Conservation (phyloP, 2,797 vertebrate genomes). For the Myoxocephalus aenaeus region DNA sequence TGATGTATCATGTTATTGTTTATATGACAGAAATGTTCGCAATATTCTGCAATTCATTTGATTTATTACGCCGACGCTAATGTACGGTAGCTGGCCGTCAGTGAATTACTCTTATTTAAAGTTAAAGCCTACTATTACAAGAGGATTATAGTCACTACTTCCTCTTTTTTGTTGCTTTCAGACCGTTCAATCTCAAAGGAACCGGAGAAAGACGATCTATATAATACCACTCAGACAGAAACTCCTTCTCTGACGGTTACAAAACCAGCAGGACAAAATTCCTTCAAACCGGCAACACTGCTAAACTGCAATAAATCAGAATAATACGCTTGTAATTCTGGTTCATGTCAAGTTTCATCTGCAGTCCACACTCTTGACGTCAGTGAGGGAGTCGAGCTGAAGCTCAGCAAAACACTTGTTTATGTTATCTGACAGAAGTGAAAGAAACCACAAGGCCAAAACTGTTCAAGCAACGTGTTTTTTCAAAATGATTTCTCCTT, state of each 20-base stretch:
- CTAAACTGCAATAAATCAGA: conserved; percentile 37
- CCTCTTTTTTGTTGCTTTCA: background rate
- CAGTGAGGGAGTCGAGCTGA: background rate
- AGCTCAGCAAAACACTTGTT: background rate
- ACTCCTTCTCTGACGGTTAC: background rate
- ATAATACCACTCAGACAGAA: conserved; percentile 25
- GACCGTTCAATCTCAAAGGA: conserved; percentile 25
- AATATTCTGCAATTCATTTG: conserved; percentile 12
- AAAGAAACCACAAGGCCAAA: background rate
- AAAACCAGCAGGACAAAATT: conserved; percentile 2
- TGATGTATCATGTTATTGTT: conserved; percentile 44
- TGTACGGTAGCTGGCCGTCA: conserved; percentile 8
- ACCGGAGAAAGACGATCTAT: conserved; percentile 15
- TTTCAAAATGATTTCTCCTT: background rate
- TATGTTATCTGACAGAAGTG: background rate
- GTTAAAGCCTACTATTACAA: background rate
- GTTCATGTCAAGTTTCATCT: conserved; percentile 11
- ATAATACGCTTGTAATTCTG: background rate
- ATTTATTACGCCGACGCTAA: conserved; percentile 25
- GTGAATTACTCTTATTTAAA: conserved; percentile 17
- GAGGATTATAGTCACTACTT: no score
- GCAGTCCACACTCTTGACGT: conserved; percentile 6
- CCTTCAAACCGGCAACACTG: conserved; percentile 9
- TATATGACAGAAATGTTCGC: conserved; percentile 26
- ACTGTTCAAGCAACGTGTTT: background rate